A percentile compares a stretch with the other conserved stretches of the same genome.
phyloP scores from a whole-genome alignment of 1,140 invertebrate species.

The Sycophaga agraensis region DNA sequence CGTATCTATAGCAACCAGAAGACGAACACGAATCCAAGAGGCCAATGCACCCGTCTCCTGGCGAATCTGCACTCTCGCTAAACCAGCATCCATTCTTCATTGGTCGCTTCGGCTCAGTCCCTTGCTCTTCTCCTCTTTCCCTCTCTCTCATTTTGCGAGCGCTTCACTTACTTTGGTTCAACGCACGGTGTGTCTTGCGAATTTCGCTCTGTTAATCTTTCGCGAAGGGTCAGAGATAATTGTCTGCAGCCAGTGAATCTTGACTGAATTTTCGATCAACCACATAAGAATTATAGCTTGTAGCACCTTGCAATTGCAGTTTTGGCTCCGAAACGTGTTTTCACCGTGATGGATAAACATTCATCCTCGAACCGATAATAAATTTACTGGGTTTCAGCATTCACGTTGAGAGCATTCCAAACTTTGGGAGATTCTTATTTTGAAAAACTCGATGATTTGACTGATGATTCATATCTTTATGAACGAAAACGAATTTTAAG shows the following conservation, averaged over 20 bases:
- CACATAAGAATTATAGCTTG: constrained; percentile 3
- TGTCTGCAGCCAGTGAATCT: constrained; percentile 14
- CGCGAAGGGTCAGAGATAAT: constrained; percentile 18
- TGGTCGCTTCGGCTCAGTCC: constrained; percentile 35
- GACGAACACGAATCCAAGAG: constrained; percentile 44
- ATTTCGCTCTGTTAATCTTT: constrained; percentile 22
- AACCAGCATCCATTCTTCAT: constrained; percentile 55
- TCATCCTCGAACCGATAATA: background rate
- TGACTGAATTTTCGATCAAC: constrained; percentile 23
- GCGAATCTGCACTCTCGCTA: constrained; percentile 53
- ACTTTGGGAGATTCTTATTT: background rate
- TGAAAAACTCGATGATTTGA: too few species aligned
- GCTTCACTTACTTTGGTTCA: background rate
- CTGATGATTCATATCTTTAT: too few species aligned
- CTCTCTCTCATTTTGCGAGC: constrained; percentile 6
- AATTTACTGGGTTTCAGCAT: background rate
- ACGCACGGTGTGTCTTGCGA: constrained; percentile 3
- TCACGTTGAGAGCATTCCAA: background rate
- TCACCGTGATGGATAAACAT: background rate
- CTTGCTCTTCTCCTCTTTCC: background rate
- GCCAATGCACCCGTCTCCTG: constrained; percentile 52
- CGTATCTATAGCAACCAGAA: constrained; percentile 53
- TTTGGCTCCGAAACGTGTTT: background rate
- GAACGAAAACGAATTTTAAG: too few species aligned
- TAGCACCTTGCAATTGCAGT: background rate